These are phyloP conservation scores for Rhinatrema bivittatum DNA, from an alignment of 2,797 vertebrate species.

Conservation along the genomic window DNA sequence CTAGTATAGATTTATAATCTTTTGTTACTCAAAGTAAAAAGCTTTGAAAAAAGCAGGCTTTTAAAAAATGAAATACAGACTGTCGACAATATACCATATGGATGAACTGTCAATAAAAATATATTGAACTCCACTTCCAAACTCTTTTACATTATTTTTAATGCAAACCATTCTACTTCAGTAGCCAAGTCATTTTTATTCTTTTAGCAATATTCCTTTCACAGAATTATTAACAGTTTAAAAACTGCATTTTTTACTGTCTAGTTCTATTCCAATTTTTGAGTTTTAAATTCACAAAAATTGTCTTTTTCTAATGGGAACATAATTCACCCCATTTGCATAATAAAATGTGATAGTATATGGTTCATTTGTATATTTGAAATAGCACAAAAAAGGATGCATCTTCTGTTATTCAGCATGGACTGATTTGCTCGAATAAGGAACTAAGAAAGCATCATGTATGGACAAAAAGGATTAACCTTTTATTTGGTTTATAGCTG, in stretches of 20 bases:
- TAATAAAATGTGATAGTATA: constrained; percentile 31
- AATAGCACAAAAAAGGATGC: constrained; percentile 14
- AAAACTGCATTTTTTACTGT: constrained; percentile 20
- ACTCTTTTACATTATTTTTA: background rate
- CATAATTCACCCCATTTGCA: constrained; percentile 27
- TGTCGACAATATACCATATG: rapidly evolving
- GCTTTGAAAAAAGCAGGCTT: background rate
- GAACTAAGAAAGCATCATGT: constrained; percentile 33
- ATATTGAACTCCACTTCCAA: background rate
- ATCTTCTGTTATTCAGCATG: constrained; percentile 20
- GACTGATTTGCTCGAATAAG: constrained; percentile 22
- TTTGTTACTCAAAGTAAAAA: constrained; percentile 1
- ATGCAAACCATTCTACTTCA: background rate
- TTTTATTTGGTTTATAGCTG: constrained; percentile 48
- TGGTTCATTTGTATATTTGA: constrained; percentile 33
- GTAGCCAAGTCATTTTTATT: constrained; percentile 8
- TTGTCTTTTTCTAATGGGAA: constrained; percentile 30
- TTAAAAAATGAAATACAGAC: constrained; percentile 1
- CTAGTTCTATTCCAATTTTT: constrained; percentile 24
- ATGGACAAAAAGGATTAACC: constrained; percentile 39
- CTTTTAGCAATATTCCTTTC: background rate
- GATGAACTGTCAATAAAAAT: background rate
- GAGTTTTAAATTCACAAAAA: constrained; percentile 36
- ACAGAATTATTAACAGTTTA: constrained; percentile 23
- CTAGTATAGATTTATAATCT: constrained; percentile 4